Evolutionary conservation across 1,140 invertebrate species (phyloP), one percentile per base, ranked within the genome.

Genomic region (Drosophila kurseongensis): DNA sequence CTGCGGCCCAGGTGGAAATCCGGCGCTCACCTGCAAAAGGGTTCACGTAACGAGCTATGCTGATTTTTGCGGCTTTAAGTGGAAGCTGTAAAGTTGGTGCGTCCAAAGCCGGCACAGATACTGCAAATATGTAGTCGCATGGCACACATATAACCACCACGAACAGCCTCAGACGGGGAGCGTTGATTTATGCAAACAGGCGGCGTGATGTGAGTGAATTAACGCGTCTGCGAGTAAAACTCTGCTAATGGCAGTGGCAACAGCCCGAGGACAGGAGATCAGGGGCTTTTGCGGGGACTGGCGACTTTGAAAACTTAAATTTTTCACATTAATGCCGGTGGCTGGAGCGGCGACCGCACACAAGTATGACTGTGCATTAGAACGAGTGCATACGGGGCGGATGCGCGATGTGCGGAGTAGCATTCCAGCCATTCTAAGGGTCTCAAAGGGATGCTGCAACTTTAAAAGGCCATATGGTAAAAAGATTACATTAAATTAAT

Each of bases 141-240:
- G n/a, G 41, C 32, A 13, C 10, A 35, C 5, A 12, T 2, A 36
- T 13, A 40, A 16, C 14, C 47, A 9, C 32, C 0, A 16, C 2
- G 4, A 2, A 4, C 7, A 6, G 7, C 8, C 27, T 29, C 16
- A 6, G n/a, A 8, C 9, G 32, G 7, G 2, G 14, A 48, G 52
- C 82, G 52, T 73, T 86, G 83, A 86, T 88, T 86, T 86, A 86
- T 86, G 82, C 79, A 88, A 86, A 86, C 78, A 86, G 62, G 51
- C 74, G 66, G 75, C 75, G 61, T 78, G 82, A 78, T 82, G 75
- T 68, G 82, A 75, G 82, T 79, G 76, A 86, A 86, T 86, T 86
- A 86, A 86, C 83, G 75, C 83, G 79, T 75, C 61, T 68, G 69
- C 65, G 52, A 61, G 75, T 58, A 63, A 67, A 78, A 81, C 60